Base-by-base conservation (phyloP, 2,113 vertebrate species). In the Merops nubicus region DNA sequence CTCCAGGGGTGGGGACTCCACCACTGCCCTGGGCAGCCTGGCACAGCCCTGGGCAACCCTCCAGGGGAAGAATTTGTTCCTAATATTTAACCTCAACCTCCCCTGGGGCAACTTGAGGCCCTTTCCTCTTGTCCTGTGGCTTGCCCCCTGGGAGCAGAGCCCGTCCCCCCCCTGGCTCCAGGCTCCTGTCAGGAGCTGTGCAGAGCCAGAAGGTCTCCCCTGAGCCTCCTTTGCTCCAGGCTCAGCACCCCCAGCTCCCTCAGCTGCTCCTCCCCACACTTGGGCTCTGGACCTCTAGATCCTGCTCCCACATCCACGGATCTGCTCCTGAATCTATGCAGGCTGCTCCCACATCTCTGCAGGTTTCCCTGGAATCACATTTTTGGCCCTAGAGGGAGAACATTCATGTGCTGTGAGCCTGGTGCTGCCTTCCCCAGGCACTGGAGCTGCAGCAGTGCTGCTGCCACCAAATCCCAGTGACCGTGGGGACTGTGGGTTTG, bases 271-370 rank as follows among this genome's bases (percentile, higher is more conserved):
- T 59, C 57, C 34, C 34, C 12, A 59, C 20, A 22, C 57, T 59
- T 15, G 34, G 34, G 21, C 34, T 60, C 59, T 11, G 38, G 34
- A 36, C 23, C 59, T 60, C 34, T 16, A 36, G 34, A 36, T 36
- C 28, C 14, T 40, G 68, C 14, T 51, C 68, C 48, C 5, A 15
- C 17, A 36, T 28, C 43, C 22, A 0, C 23, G 5, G 3, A 17
- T 31, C 3, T 36, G 21, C 2, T 78, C 17, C 40, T 7, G 1
- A 1, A 45, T 23, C 47, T 28, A 0, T 29, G 5, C 0, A 6
- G 28, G 15, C 2, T 51, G 22, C 6, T 53, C 43, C 25, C 2
- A 1, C 11, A 15, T 33, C 31, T 5, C 0, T 7, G 5, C 16
- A 11, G n/a, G 40, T 36, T 63, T 36, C 76, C 8, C 1, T 23